Evolutionary conservation across 1,140 invertebrate species (phyloP), one percentile per base, ranked within the genome.

Genomic region (Cephus cinctus): DNA sequence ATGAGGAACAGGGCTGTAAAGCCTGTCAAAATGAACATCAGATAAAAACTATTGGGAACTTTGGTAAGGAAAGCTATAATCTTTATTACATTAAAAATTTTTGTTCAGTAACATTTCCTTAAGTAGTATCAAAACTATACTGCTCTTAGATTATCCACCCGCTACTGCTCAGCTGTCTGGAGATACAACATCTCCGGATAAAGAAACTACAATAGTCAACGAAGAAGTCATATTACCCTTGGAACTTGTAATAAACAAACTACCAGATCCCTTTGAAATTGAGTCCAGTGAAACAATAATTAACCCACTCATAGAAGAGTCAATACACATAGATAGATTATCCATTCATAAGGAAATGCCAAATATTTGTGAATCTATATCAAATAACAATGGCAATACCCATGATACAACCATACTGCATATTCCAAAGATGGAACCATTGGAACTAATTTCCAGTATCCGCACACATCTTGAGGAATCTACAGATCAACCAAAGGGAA

Each of bases 1-100:
- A 71, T n/a, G 73, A 76, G 40, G 72, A 73, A 34, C 53, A 69
- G 34, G 72, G 72, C 4, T 75, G 71, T 40, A 71, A 65, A 46
- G 53, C 59, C 8, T 76, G 73, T 43, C 38, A 50, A 14, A 50
- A 55, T 11, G 45, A 59, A 39, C 43, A 25, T 1, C 47, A 38
- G 6, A 35, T 51, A 36, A 34, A 47, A 20, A 52, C 25, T 30
- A 46, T 43, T 46, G 49, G 44, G 18, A 42, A 59, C 41, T 63
- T 57, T 40, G 48, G 62, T 70, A 58, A 52, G 43, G 25, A 27
- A 36, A 19, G 3, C 18, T 5, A 39, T 20, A 39, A 34, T 5
- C 5, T 4, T 18, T 40, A 40, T 16, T 19, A 40, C 15, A 40
- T 22, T 20, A 5, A 40, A 20, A 18, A 20, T 40, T 40, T 18